These are phyloP conservation scores for Halocynthia aurantium DNA, from an alignment of 23 tunicate genomes.

Conservation along the genomic window DNA sequence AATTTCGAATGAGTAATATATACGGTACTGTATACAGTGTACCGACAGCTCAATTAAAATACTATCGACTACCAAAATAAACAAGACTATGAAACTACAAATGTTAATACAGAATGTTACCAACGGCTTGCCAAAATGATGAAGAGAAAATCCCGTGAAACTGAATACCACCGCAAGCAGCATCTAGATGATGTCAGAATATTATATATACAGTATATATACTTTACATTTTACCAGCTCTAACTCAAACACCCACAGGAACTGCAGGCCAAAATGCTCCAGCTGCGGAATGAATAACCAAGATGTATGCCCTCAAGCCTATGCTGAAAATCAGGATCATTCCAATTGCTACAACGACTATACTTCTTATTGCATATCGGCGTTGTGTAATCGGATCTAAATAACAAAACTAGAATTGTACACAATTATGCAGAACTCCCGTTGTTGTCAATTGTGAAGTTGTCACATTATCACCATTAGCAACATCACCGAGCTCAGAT, in stretches of 20 bases:
- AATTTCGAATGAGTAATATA: not conserved
- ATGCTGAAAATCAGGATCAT: conserved; percentile 14
- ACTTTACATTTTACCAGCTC: too few relatives aligned
- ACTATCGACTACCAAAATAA: too few relatives aligned
- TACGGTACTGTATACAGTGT: not conserved
- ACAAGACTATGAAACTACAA: too few relatives aligned
- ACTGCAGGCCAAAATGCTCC: conserved; percentile 33
- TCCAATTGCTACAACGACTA: not conserved
- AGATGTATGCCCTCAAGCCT: conserved; percentile 12
- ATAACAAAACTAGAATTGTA: too few relatives aligned
- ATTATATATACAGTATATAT: too few relatives aligned
- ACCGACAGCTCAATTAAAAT: too few relatives aligned
- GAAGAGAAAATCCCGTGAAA: conserved; percentile 13
- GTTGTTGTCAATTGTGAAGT: too few relatives aligned
- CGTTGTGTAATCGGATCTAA: conserved; percentile 7
- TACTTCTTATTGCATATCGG: conserved; percentile 7
- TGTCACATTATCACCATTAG: too few relatives aligned
- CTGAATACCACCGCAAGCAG: conserved; percentile 13
- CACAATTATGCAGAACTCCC: too few relatives aligned
- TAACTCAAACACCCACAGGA: conserved; percentile 1
- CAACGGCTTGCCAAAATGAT: conserved; percentile 6
- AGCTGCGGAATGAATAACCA: conserved; percentile 11
- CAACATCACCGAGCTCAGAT: too few relatives aligned
- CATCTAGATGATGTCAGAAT: conserved; percentile 4
- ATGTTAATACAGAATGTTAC: not conserved